phyloP scores from a whole-genome alignment of 37 sponge, comb jelly and placozoan genomes.

The Eunapius fragilis region DNA sequence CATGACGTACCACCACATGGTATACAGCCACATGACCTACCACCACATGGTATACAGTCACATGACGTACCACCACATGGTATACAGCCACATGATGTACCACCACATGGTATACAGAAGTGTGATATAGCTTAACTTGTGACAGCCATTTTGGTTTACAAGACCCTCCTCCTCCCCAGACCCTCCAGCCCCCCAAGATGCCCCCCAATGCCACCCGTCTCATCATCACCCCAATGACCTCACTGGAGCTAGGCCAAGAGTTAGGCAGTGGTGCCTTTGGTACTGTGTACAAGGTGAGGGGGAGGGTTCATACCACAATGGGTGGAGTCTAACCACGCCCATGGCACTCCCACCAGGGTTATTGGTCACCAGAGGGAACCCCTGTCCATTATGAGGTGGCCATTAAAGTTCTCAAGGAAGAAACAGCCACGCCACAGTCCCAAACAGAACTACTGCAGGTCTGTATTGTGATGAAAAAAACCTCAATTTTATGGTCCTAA shows the following conservation, averaged over 20 bases:
- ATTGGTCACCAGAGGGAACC: conserved; percentile 76
- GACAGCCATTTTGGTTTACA: background rate
- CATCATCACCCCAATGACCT: conserved; percentile 56
- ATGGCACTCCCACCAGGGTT: conserved; percentile 52
- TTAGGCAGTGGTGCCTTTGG: conserved; percentile 95
- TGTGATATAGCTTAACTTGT: no score
- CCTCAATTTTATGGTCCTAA: background rate
- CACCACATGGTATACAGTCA: no score
- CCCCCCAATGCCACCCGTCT: conserved; percentile 66
- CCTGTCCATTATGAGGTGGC: conserved; percentile 67
- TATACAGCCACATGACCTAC: no score
- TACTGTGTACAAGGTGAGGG: conserved; percentile 28
- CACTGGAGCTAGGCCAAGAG: conserved; percentile 60
- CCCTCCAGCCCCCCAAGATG: conserved; percentile 70
- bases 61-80: no score
- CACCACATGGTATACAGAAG: no score
- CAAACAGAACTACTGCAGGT: conserved; percentile 81
- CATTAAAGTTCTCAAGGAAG: conserved; percentile 87
- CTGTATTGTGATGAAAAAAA: background rate
- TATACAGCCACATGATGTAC: no score
- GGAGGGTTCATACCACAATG: background rate
- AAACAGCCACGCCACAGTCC: conserved; percentile 46
- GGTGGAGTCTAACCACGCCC: background rate
- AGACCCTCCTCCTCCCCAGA: conserved; percentile 18
- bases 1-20: no score